Percentiles rank a stretch among this genome's conserved stretches.
Conservation (phyloP, 2,888 invertebrate species). For the Trissolcus japonicus region DNA sequence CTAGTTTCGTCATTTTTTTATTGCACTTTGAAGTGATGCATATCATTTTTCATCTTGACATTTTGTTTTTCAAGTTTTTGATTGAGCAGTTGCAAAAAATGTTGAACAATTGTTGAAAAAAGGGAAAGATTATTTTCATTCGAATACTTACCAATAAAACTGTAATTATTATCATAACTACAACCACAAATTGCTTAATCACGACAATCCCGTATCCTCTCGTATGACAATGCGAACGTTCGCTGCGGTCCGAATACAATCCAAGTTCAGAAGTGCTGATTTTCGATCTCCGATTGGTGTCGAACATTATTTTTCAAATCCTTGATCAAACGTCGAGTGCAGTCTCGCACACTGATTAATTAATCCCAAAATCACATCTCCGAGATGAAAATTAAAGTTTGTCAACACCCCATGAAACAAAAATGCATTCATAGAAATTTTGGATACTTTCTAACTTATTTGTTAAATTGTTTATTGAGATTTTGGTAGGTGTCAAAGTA, state of each 20-base stretch:
- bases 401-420: background rate
- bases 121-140: slow-evolving; percentile 7
- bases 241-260: slow-evolving; percentile 72
- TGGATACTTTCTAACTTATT: no score
- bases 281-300: slow-evolving; percentile 66
- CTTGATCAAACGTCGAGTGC: background rate
- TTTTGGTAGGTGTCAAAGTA: background rate
- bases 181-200: slow-evolving; percentile 69
- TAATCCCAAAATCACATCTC: background rate
- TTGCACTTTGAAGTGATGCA: no score
- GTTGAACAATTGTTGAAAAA: no score
- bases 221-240: slow-evolving; percentile 65
- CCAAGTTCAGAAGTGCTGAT: slow-evolving; percentile 74
- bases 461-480: background rate
- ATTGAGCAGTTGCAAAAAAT: no score
- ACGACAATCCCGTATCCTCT: slow-evolving; percentile 67
- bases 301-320: slow-evolving; percentile 48
- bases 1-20: no score
- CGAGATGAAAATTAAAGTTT: background rate
- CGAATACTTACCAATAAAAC: slow-evolving; percentile 70
- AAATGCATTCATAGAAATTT: background rate
- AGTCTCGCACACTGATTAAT: slow-evolving; percentile 7
- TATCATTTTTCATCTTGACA: no score
- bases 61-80: no score
- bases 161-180: slow-evolving; percentile 72